Conservation (phyloP, 2,113 vertebrate species). For the Cercocebus atys region DNA sequence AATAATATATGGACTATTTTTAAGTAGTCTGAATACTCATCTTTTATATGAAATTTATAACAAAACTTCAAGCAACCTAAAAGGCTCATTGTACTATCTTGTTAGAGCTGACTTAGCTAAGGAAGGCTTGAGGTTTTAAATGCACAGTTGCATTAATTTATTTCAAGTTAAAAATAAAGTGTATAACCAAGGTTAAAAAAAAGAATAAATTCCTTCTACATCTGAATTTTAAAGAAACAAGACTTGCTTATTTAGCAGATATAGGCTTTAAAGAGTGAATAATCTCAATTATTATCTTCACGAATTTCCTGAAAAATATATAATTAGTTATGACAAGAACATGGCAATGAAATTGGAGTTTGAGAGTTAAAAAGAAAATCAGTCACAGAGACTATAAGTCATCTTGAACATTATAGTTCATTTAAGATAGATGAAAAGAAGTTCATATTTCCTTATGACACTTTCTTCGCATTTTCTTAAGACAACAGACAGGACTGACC, state of each 20-base stretch:
- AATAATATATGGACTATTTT: neutral
- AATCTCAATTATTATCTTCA: neutral
- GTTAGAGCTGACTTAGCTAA: neutral
- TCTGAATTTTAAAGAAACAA: neutral
- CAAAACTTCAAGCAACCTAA: neutral
- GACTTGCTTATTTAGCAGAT: neutral
- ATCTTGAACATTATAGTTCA: neutral
- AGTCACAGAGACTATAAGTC: neutral
- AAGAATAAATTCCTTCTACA: neutral
- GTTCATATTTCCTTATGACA: neutral
- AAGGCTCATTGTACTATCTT: neutral
- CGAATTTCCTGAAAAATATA: neutral
- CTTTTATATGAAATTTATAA: neutral
- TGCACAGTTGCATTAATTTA: neutral
- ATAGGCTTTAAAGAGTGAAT: neutral
- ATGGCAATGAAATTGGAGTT: neutral
- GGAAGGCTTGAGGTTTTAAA: neutral
- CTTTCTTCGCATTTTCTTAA: neutral
- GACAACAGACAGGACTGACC: neutral
- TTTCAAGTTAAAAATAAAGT: neutral
- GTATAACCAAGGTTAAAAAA: neutral
- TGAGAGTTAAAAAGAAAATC: neutral
- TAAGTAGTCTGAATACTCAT: neutral
- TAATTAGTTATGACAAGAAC: conserved; percentile 13
- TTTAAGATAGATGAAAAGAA: neutral